Conservation (phyloP, 1,140 invertebrate genomes). For the Pseudomyrmex concolor region DNA sequence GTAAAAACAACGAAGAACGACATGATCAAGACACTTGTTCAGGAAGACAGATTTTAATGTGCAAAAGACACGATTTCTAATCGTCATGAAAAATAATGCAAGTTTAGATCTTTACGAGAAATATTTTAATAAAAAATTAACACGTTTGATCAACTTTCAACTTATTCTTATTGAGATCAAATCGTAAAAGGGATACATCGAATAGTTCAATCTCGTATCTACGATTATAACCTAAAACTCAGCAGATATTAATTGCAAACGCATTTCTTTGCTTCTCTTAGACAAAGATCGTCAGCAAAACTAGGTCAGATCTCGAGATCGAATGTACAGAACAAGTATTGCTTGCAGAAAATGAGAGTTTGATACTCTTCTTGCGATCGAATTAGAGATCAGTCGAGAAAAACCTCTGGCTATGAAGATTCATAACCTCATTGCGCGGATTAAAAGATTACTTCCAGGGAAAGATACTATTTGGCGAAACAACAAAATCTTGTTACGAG, state of each 20-base stretch:
- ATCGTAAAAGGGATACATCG: not conserved
- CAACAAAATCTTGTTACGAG: no score
- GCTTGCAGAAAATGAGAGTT: not conserved
- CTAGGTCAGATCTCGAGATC: not conserved
- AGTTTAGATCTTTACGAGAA: not conserved
- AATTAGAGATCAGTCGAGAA: not conserved
- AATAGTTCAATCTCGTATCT: slow-evolving; percentile 27
- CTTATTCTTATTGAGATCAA: not conserved
- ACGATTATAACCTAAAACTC: slow-evolving; percentile 67
- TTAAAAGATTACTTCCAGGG: slow-evolving; percentile 30
- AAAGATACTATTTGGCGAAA: not conserved
- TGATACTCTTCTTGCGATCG: no score
- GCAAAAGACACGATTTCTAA: not conserved
- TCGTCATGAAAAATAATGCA: not conserved
- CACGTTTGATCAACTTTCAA: not conserved
- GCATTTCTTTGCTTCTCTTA: not conserved
- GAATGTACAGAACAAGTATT: not conserved
- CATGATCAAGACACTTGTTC: slow-evolving; percentile 19
- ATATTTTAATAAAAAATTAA: not conserved
- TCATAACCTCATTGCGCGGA: slow-evolving; percentile 38
- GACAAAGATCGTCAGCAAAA: no score
- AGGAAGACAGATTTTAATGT: not conserved
- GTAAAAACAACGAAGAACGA: no score
- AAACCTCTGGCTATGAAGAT: not conserved
- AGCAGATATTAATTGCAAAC: not conserved